These are phyloP conservation scores for Pungitius pungitius DNA, from an alignment of 2,113 vertebrate genomes.

Conservation along the genomic window DNA sequence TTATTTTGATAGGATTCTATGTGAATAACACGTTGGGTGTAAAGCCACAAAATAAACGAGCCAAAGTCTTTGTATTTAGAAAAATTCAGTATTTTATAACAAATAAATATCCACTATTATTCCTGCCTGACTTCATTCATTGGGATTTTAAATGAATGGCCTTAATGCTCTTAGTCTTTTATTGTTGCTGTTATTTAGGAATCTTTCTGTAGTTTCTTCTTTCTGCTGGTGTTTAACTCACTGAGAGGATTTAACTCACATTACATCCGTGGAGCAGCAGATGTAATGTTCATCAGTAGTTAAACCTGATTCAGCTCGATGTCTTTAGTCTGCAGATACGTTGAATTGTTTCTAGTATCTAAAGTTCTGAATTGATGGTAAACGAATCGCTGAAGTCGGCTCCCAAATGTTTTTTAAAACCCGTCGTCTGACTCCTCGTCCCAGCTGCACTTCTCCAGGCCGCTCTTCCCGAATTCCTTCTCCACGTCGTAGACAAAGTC, in stretches of 20 bases:
- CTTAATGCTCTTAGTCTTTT: background rate
- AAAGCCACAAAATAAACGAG: constrained; percentile 65
- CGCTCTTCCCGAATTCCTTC: constrained; percentile 85
- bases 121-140: constrained; percentile 20
- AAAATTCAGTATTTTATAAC: constrained; percentile 76
- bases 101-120: constrained; percentile 74
- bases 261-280: background rate
- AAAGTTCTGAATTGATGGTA: background rate
- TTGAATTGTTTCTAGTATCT: background rate
- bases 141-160: background rate
- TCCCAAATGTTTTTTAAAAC: constrained; percentile 73
- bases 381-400: background rate
- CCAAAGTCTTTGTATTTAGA: constrained; percentile 79
- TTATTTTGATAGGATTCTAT: constrained; percentile 68
- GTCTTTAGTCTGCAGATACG: background rate
- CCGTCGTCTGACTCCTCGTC: constrained; percentile 86
- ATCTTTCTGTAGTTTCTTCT: background rate
- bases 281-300: background rate
- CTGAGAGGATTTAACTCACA: background rate
- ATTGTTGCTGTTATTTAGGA: background rate
- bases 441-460: constrained; percentile 89
- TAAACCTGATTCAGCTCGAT: background rate
- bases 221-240: too few species aligned
- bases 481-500: constrained; percentile 91
- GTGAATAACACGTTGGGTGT: constrained; percentile 68